Evolutionary conservation across 2,113 vertebrate species (phyloP).

Genomic region (Hipposideros armiger): DNA sequence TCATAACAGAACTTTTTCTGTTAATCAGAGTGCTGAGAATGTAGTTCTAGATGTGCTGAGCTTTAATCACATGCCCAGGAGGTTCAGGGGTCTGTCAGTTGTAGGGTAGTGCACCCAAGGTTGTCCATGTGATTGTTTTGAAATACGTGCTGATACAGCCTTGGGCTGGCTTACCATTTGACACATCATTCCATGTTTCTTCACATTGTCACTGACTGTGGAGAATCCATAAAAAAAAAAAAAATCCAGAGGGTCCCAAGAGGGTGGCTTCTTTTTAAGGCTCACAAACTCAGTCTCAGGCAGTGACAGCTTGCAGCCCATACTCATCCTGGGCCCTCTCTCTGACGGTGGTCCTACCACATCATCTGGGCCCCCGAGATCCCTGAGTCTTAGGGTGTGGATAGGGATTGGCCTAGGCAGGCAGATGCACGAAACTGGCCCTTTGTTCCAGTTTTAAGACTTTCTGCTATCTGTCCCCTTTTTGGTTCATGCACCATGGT

Average conservation of each 20-base stretch:
- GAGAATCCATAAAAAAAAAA: not conserved
- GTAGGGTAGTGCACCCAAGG: not conserved
- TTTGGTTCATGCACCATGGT: not conserved
- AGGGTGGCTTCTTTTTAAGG: not conserved
- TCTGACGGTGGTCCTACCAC: not conserved
- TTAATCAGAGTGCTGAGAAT: not conserved
- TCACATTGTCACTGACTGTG: not conserved
- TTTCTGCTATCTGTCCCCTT: not conserved
- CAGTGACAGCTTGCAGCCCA: not conserved
- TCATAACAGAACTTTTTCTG: not conserved
- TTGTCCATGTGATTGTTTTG: not conserved
- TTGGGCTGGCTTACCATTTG: not conserved
- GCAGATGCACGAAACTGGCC: not conserved
- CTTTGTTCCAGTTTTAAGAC: not conserved
- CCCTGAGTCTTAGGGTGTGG: not conserved
- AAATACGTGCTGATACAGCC: not conserved
- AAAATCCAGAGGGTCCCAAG: not conserved
- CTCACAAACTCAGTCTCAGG: not conserved
- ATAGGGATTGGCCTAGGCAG: not conserved
- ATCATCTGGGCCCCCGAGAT: not conserved
- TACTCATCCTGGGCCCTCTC: not conserved
- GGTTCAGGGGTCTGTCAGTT: not conserved
- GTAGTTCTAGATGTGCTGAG: not conserved
- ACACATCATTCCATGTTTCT: conserved; percentile 1
- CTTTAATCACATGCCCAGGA: not conserved